Evolutionary conservation across 1,140 invertebrate genomes (phyloP).

Genomic region (Polyergus mexicanus): DNA sequence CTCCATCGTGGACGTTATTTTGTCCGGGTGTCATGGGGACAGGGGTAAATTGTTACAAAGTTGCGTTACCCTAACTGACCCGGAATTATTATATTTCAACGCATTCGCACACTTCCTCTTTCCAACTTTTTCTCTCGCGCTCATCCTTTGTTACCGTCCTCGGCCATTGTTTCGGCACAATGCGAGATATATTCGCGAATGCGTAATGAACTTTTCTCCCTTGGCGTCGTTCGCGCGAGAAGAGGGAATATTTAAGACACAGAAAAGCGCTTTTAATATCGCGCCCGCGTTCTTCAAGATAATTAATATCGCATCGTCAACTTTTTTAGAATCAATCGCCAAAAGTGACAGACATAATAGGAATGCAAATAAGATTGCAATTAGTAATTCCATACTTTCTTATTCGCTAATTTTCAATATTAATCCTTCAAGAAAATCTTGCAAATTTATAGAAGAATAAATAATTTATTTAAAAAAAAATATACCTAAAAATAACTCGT

Average conservation of each 20-base stretch:
- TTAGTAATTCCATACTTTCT: not conserved
- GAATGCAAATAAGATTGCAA: not conserved
- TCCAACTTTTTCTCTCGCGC: conserved; percentile 15
- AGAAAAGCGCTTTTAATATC: conserved; percentile 49
- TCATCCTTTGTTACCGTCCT: conserved; percentile 31
- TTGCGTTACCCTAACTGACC: conserved; percentile 25
- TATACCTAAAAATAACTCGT: not conserved
- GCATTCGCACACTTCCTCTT: conserved; percentile 24
- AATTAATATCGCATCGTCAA: conserved; percentile 21
- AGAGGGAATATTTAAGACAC: conserved; percentile 26
- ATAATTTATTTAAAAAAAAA: not conserved
- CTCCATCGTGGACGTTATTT: conserved; percentile 20
- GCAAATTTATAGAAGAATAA: not conserved
- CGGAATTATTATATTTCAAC: conserved; percentile 55
- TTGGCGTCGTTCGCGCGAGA: not conserved
- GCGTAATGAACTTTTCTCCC: conserved; percentile 46
- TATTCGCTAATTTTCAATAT: not conserved
- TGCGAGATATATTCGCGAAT: conserved; percentile 54
- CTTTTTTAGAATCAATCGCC: not conserved
- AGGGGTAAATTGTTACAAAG: conserved; percentile 50
- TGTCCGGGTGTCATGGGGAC: not conserved
- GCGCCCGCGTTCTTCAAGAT: not conserved
- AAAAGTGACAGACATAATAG: not conserved
- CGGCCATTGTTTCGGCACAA: conserved; percentile 51
- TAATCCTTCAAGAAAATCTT: not conserved